Conservation (phyloP, 2,113 vertebrate genomes). For the Bos taurus region ARS-UCD2.0 NC_037356.1:9270001-9270500, state of each 20-base stretch:
- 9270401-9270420: not conserved
- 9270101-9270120: not conserved
- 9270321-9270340: not conserved
- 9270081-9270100: not conserved
- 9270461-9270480: not conserved
- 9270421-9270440: not conserved
- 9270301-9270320: not conserved
- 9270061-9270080: not conserved
- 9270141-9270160: conserved; percentile 21
- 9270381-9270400: not conserved
- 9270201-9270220: not conserved
- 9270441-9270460: not conserved
- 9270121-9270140: not conserved
- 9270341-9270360: not conserved
- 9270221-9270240: not conserved
- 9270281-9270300: not conserved
- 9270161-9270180: not conserved
- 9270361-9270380: not conserved
- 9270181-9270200: not conserved
- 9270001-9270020: not conserved
- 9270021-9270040: not conserved
- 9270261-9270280: not conserved
- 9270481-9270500: not conserved
- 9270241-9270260: not conserved
- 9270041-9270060: not conserved